Base-by-base conservation (phyloP, 1,140 invertebrate genomes). In the Lucilia sericata region DNA sequence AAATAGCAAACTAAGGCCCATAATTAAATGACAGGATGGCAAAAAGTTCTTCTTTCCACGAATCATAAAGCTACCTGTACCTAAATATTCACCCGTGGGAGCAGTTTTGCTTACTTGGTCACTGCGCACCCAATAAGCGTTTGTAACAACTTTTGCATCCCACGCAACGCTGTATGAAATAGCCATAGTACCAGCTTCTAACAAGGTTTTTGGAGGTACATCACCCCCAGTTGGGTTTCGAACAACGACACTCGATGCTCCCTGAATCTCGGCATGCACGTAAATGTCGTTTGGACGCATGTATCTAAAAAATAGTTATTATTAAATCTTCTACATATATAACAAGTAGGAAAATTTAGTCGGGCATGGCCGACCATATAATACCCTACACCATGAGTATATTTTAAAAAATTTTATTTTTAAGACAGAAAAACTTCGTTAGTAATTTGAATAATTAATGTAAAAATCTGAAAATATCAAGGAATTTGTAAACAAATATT, bases 61-160 rank as follows among this genome's bases (percentile, higher is more conserved):
- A 88, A 99, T 97, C 98, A 99, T 99, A 91, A 99, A 99, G 86
- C 97, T 98, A 85, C 98, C 98, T 17, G 96, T 96, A 9, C 96
- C 95, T 76, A 99, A 93, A 91, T 99, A 99, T 92, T 99, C 98
- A 86, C 99, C 99, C 76, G 97, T 96, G 1, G 98, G 98, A 0
- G 99, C 99, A 0, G 97, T 99, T 92, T 99, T 99, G 17, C 97
- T 98, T n/a, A 99, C 97, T 92, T 99, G 98, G 86, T 98, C 94
- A 84, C 96, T 95, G 90, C 96, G 93, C 5, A 99, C 99, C 98
- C 98, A 99, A 95, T 98, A 99, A 2, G 98, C 96, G 88, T 95
- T 96, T 3, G 97, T 96, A 14, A 99, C 93, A 25, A 99, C 96
- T 92, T 99, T 99, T 0, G 97, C 97, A 88, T 99, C 97, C 98